Conservation (phyloP, 2,113 vertebrate genomes). For the Rhinoderma darwinii region DNA sequence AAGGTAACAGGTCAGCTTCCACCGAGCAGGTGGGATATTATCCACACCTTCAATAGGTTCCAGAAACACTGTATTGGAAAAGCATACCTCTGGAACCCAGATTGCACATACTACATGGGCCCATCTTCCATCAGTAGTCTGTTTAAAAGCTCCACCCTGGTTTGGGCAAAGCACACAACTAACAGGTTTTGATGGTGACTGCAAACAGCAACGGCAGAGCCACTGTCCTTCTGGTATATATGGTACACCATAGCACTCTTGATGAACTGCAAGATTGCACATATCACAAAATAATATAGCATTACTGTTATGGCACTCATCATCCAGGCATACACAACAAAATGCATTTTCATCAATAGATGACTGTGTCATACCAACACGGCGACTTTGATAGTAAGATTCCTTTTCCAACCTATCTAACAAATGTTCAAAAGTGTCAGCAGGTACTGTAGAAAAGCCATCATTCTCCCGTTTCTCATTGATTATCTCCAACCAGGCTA, state of each 20-base stretch:
- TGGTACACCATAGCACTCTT: conserved; percentile 96
- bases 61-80: conserved; percentile 96
- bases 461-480: conserved; percentile 84
- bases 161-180: conserved; percentile 96
- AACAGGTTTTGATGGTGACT: conserved; percentile 91
- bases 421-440: conserved; percentile 90
- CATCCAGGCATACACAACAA: conserved; percentile 97
- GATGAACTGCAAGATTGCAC: conserved; percentile 96
- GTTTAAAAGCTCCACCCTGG: conserved; percentile 95
- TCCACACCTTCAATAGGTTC: conserved; percentile 94
- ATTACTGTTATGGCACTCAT: conserved; percentile 98
- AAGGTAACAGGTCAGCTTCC: conserved; percentile 95
- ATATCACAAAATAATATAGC: conserved; percentile 98
- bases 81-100: conserved; percentile 98
- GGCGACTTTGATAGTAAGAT: conserved; percentile 88
- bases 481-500: conserved; percentile 93
- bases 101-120: conserved; percentile 97
- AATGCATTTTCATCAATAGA: conserved; percentile 93
- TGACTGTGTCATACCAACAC: conserved; percentile 81
- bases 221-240: conserved; percentile 97
- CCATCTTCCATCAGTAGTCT: conserved; percentile 94
- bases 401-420: conserved; percentile 94
- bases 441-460: conserved; percentile 80
- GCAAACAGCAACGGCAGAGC: conserved; percentile 96
- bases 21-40: conserved; percentile 92